A percentile compares a stretch with the other conserved stretches of the same genome.
Evolutionary conservation across 1,140 invertebrate genomes (phyloP).

Genomic region (Diachasmimorpha longicaudata): DNA sequence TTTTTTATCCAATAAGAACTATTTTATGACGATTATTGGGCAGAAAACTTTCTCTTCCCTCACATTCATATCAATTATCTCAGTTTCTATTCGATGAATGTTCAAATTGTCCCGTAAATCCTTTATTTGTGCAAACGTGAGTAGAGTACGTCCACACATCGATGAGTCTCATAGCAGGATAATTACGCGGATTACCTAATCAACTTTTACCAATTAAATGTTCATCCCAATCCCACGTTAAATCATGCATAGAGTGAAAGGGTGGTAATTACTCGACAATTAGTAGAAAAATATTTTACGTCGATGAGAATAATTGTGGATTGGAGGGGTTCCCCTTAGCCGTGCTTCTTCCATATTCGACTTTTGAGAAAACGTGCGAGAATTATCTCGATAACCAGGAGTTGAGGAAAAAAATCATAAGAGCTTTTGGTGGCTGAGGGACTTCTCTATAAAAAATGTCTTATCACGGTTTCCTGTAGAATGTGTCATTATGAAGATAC

Average conservation of each 20-base stretch:
- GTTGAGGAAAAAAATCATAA: no score
- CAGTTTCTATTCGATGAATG: not conserved
- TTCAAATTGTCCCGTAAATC: conserved; percentile 1
- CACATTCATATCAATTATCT: not conserved
- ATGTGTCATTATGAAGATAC: no score
- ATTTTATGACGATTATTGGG: no score
- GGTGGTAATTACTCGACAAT: not conserved
- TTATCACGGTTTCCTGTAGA: no score
- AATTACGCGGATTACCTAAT: not conserved
- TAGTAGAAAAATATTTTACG: not conserved
- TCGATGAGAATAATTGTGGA: not conserved
- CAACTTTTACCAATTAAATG: not conserved
- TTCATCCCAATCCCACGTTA: not conserved
- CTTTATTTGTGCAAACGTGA: not conserved
- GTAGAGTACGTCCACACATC: not conserved
- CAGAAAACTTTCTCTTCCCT: not conserved
- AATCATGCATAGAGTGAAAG: not conserved
- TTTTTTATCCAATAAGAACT: no score
- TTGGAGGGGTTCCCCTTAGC: no score
- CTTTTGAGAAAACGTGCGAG: no score
- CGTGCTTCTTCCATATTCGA: no score
- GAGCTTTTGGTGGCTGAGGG: no score
- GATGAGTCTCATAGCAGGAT: not conserved
- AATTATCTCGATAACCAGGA: no score
- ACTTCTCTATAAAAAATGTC: no score